Percentiles rank a stretch among this genome's conserved stretches.
Evolutionary conservation across 2,888 invertebrate species (phyloP).

Genomic region (Mechanitis messenoides): DNA sequence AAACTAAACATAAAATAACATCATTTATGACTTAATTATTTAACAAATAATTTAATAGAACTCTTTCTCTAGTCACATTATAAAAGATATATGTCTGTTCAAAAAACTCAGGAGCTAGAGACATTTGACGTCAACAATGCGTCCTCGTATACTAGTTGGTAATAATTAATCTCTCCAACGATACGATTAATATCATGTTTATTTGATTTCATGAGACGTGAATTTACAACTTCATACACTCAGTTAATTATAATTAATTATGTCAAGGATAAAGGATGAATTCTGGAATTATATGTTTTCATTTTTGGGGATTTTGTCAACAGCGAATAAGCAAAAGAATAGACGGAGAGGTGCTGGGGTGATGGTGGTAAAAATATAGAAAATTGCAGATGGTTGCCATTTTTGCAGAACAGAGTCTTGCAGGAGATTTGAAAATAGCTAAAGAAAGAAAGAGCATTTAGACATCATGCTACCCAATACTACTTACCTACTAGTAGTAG

Average conservation of each 20-base stretch:
- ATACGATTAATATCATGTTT: constrained; percentile 56
- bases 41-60: constrained; percentile 35
- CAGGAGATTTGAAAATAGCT: too few relatives aligned
- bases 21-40: background rate
- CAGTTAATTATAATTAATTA: background rate
- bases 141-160: constrained; percentile 47
- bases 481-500: too few relatives aligned
- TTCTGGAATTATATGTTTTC: constrained; percentile 15
- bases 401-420: too few relatives aligned
- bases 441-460: too few relatives aligned
- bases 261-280: background rate
- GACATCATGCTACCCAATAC: too few relatives aligned
- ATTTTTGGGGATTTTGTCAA: background rate
- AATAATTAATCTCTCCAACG: constrained; percentile 56
- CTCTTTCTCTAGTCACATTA: constrained; percentile 47
- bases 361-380: too few relatives aligned
- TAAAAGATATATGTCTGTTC: constrained; percentile 40
- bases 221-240: background rate
- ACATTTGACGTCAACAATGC: constrained; percentile 59
- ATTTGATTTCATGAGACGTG: constrained; percentile 34
- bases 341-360: too few relatives aligned
- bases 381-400: too few relatives aligned
- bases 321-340: too few relatives aligned
- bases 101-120: constrained; percentile 24
- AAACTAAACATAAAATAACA: background rate